Conservation (phyloP, 2,888 invertebrate species). For the Congeria kusceri region DNA sequence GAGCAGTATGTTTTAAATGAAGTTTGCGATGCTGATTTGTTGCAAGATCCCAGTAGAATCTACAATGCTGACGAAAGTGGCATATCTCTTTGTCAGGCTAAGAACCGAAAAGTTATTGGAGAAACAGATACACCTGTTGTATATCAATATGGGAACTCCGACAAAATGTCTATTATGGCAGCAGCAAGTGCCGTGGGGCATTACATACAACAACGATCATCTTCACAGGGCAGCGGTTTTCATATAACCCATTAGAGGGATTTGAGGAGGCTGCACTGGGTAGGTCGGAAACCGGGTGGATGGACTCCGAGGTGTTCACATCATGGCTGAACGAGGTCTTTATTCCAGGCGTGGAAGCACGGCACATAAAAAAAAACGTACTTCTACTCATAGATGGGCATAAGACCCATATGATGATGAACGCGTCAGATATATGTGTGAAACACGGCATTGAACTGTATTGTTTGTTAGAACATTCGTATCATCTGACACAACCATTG, state of each 20-base stretch:
- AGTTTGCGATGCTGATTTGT: no score
- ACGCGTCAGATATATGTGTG: conserved; percentile 36
- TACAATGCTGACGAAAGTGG: no score
- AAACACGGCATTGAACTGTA: conserved; percentile 47
- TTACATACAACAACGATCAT: conserved; percentile 29
- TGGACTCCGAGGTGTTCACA: conserved; percentile 26
- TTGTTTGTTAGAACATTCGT: conserved; percentile 50
- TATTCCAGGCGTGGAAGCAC: conserved; percentile 14
- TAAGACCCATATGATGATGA: conserved; percentile 38
- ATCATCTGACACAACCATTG: conserved; percentile 52
- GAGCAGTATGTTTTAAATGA: no score
- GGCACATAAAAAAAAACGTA: conserved; percentile 22
- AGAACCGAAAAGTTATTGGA: no score
- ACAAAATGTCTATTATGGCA: no score
- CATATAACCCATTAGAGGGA: conserved; percentile 38
- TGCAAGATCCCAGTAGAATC: no score
- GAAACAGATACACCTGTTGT: no score
- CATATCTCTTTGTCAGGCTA: no score
- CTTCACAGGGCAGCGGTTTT: conserved; percentile 34
- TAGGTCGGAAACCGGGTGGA: conserved; percentile 32
- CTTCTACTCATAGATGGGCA: conserved; percentile 56
- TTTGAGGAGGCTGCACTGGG: conserved; percentile 38
- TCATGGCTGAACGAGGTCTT: conserved; percentile 27
- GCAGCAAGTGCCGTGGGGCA: no score
- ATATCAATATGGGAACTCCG: no score